Evolutionary conservation across 2,888 invertebrate species (phyloP), one percentile per base, ranked within the genome.

Genomic region (Xestia rhomboidea): DNA sequence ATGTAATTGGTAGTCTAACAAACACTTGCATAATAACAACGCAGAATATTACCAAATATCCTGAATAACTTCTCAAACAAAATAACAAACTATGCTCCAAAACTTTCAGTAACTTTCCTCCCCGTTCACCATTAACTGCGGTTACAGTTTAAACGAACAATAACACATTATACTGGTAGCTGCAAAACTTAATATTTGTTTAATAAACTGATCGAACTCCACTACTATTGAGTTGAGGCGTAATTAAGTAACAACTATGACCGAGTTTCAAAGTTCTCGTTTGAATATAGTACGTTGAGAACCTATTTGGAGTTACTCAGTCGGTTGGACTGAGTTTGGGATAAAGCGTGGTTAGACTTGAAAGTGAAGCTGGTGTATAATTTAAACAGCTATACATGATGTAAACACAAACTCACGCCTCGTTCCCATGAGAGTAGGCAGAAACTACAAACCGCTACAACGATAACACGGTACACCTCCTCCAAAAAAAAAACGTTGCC

Each of bases 191-290:
- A 69, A 38, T 78, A 68, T 82, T 87, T 83, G 73, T 74, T 30
- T 62, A 80, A 54, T 71, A 57, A 86, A 86, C 88, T 73, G 71
- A 87, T 83, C 68, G 77, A 78, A 71, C 75, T n/a, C n/a, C 7
- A 57, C 66, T 76, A 11, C 57, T 85, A 85, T 87, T 81, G 74
- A 88, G 74, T 84, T 72, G 75, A 72, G 63, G 54, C n/a, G 69
- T 79, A 87, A 84, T 88, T 81, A 85, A 87, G 67, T 81, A 73
- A 67, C n/a, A 73, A 76, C 69, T 86, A 73, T 66, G 71, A 70
- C n/a, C 46, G 57, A 86, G 77, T 77, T 86, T 41, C 7, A 11
- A 27, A 68, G 41, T 82, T 70, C 49, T 15, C 38, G 62, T 73
- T 73, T 46, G 79, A 74, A 71, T 83, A 64, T 77, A 73, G 66